Evolutionary conservation across 2,888 invertebrate genomes (phyloP), one percentile per base, ranked within the genome.

Genomic region (Caenorhabditis parvicauda): DNA sequence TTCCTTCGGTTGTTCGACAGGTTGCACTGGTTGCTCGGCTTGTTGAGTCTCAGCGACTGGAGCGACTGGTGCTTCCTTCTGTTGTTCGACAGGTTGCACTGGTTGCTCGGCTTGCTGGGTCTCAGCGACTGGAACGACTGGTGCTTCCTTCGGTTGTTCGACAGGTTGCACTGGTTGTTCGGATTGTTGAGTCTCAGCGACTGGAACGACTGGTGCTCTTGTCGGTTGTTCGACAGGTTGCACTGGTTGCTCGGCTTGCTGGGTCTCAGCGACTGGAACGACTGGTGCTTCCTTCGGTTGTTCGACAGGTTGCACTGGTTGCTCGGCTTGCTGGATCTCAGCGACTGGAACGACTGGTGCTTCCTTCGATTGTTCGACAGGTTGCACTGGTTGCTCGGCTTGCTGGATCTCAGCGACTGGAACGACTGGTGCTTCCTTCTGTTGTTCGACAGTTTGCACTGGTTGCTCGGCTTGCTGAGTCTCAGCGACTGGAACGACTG

Each of bases 101-200:
- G 48, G 44, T 29, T 4, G 17, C 17, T 39, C 27, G 6, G 43
- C 49, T 9, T 37, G 37, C 38, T 44, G 43, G 41, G 46, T 25
- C 44, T 59, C 42, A n/a, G n/a, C n/a, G n/a, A 24, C 54, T 46
- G 49, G 51, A n/a, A 45, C 32, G 17, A 39, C 54, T 41, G 48
- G 50, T 19, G 22, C 29, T 22, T 46, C 44, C n/a, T 48, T n/a
- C n/a, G n/a, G n/a, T n/a, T n/a, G n/a, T 27, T 21, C 19, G 35
- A 29, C 44, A 24, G 55, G 24, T 39, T 48, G 22, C 6, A 41
- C 59, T 47, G 54, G 47, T 17, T 29, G 35, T 25, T 37, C 46
- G 1, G 6, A 39, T 48, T 44, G 27, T 28, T 38, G 12, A 14
- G 32, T 53, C 52, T 53, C 54, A 27, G 52, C 39, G 17, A 44